phyloP scores from a whole-genome alignment of 2,797 vertebrate genomes.

The Coccyzus lansbergi region DNA sequence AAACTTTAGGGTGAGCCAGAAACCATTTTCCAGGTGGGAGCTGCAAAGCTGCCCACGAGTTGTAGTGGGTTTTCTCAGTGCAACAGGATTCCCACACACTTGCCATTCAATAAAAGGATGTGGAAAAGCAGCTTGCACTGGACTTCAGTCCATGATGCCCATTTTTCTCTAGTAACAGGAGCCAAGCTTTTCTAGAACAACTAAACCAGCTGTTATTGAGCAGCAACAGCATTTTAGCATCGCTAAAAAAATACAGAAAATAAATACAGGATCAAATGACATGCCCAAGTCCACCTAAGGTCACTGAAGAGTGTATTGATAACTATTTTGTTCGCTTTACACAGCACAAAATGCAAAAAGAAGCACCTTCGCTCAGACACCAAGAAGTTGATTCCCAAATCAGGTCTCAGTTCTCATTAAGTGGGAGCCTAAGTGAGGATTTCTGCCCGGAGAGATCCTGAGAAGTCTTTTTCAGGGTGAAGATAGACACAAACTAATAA shows the following conservation, averaged over 20 bases:
- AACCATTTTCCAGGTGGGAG: background rate
- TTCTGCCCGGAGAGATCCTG: background rate
- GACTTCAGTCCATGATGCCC: background rate
- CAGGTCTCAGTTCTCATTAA: background rate
- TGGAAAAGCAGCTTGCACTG: background rate
- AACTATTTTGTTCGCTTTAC: background rate
- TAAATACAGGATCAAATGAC: background rate
- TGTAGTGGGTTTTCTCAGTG: background rate
- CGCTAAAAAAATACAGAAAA: background rate
- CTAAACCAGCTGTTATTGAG: background rate
- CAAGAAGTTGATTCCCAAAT: background rate
- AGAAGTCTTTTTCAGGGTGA: background rate
- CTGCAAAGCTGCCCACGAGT: background rate
- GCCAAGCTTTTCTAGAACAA: background rate
- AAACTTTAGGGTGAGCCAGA: conserved; percentile 83
- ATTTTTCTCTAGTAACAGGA: background rate
- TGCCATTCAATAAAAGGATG: background rate
- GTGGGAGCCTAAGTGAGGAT: background rate
- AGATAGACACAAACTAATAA: background rate
- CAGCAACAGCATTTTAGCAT: background rate
- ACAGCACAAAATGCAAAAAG: background rate
- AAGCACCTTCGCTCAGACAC: background rate
- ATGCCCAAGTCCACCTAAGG: background rate
- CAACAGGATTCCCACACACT: background rate
- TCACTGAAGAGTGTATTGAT: background rate